These are phyloP conservation scores for Creontiades dilutus DNA, from an alignment of 2,888 invertebrate species.

Conservation along the genomic window DNA sequence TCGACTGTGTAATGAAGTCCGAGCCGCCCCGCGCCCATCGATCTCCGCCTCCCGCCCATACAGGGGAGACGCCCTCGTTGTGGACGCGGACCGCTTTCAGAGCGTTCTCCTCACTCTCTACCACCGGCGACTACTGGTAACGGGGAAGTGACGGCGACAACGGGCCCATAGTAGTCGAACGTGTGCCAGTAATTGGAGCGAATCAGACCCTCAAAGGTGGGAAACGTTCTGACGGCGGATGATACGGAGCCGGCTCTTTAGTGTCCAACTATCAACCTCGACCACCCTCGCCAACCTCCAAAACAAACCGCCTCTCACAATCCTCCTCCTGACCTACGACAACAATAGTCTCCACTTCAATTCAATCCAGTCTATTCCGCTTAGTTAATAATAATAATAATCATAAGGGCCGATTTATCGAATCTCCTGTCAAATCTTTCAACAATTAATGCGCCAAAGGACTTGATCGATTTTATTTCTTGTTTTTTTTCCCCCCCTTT, in stretches of 20 bases:
- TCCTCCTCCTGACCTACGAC: no score
- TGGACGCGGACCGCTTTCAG: neutral
- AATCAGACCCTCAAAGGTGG: neutral
- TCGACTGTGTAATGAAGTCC: slow-evolving; percentile 32
- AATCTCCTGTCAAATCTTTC: no score
- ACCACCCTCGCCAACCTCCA: neutral
- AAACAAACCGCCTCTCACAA: neutral
- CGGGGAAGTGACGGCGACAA: neutral
- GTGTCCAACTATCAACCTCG: neutral
- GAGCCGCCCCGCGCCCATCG: slow-evolving; percentile 22
- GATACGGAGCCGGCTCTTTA: slow-evolving; percentile 19
- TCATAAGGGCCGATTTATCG: no score
- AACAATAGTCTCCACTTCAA: no score
- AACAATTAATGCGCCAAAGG: no score
- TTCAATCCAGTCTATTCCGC: no score
- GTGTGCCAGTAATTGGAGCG: slow-evolving; percentile 17
- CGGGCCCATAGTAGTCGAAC: neutral
- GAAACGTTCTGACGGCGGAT: slow-evolving; percentile 27
- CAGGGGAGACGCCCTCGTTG: slow-evolving; percentile 17
- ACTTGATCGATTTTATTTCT: no score
- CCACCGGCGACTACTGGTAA: no score
- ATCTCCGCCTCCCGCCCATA: neutral
- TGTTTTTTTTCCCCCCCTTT: no score
- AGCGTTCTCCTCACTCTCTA: neutral
- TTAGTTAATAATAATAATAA: no score